Conservation (phyloP, 2,888 invertebrate species). For the Oxystoma pomonae region DNA sequence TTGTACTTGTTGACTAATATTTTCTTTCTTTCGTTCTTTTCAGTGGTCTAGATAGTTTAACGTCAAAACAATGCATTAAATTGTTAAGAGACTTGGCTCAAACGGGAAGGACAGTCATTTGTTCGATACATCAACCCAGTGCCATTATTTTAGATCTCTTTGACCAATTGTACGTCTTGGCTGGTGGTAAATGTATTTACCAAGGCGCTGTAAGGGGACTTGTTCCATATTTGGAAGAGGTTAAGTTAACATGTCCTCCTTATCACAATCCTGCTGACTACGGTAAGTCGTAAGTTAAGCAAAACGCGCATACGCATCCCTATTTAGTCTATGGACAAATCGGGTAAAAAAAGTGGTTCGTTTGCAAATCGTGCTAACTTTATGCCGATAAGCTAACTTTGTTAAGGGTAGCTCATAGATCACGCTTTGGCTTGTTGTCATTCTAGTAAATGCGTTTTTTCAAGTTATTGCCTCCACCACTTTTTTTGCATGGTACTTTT, state of each 20-base stretch:
- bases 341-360: no score
- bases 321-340: no score
- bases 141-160: slow-evolving; percentile 83
- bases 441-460: no score
- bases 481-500: no score
- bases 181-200: slow-evolving; percentile 74
- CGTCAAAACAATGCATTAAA: slow-evolving; percentile 77
- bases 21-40: slow-evolving; percentile 31
- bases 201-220: slow-evolving; percentile 73
- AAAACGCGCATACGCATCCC: no score
- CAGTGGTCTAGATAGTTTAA: slow-evolving; percentile 77
- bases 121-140: slow-evolving; percentile 90
- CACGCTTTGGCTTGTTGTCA: no score
- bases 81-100: slow-evolving; percentile 76
- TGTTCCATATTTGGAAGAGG: slow-evolving; percentile 69
- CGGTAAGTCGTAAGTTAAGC: slow-evolving; percentile 27
- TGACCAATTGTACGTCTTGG: slow-evolving; percentile 81
- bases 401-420: no score
- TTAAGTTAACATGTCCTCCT: slow-evolving; percentile 73
- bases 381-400: no score
- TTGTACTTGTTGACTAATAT: neutral
- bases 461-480: no score
- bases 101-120: slow-evolving; percentile 82
- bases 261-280: slow-evolving; percentile 79
- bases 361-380: no score